Base-by-base conservation (phyloP, 2,797 vertebrate species). In the Mormyrus hasselquistii region DNA sequence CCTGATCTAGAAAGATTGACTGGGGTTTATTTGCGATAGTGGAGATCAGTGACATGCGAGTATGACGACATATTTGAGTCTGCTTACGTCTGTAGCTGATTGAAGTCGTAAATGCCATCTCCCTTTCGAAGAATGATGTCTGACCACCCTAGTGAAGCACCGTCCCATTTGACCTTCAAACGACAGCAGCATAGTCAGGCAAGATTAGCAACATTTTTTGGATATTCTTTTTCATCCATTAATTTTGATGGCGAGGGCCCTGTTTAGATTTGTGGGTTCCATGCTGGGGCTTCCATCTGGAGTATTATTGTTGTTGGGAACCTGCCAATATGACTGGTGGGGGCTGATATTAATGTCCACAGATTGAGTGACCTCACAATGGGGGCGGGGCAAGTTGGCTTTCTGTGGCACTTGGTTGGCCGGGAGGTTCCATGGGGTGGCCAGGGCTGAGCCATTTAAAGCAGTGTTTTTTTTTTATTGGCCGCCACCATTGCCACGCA, bases 391-490 rank as follows among this genome's bases (percentile, higher is more conserved):
- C 19, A 47, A 84, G 50, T 16, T 41, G 49, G 52, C 38, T 34
- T 86, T 55, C 12, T 50, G 65, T 89, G 89, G 65, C 90, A 90
- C 86, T 90, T 84, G 47, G 90, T 88, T 87, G 86, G 93, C 88
- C 89, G 92, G 90, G 92, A 92, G 91, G 92, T 93, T 95, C 93
- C 93, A 92, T 95, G 95, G 95, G 95, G 95, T 95, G 94, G 93
- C 91, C 92, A 89, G 93, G 95, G 93, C 90, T 91, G 94, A 94
- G 92, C 93, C 94, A 92, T 89, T 91, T 92, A 94, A 95, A 92
- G 92, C 93, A 93, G 92, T 93, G 89, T 93, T 92, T 92, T 93
- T 91, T 92, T 93, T 92, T 93, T 90, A 14, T 90, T 93, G 92
- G 93, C 91, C 89, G 2, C 92, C 91, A 4, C 92, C 87, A 1